These are phyloP conservation scores for Tethya wilhelma DNA, from an alignment of 37 sponge, comb jelly and placozoan species.

Conservation along the genomic window DNA sequence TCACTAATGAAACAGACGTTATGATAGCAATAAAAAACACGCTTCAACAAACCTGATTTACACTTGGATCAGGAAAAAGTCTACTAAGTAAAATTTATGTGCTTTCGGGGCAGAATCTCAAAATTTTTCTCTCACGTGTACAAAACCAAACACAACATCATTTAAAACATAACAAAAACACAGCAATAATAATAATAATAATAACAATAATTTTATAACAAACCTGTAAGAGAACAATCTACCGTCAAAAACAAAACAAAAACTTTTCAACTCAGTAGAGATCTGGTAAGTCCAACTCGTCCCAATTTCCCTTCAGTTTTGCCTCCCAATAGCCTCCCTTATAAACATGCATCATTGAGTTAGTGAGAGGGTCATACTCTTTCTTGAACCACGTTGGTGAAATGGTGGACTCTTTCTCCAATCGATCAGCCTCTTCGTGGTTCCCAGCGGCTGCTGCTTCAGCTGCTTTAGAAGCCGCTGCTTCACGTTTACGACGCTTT, in stretches of 20 bases:
- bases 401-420: slow-evolving; percentile 71
- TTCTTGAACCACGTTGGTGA: slow-evolving; percentile 87
- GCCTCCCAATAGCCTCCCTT: slow-evolving; percentile 96
- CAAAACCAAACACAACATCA: neutral
- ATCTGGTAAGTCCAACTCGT: slow-evolving; percentile 39
- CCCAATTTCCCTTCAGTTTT: slow-evolving; percentile 65
- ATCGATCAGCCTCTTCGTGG: slow-evolving; percentile 54
- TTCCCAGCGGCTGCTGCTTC: slow-evolving; percentile 78
- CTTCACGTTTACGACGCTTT: slow-evolving; percentile 86
- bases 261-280: slow-evolving; percentile 15
- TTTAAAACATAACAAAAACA: neutral
- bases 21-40: too few species aligned
- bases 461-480: slow-evolving; percentile 62
- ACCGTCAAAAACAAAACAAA: neutral
- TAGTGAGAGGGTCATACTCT: slow-evolving; percentile 73
- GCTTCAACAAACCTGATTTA: too few species aligned
- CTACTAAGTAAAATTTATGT: too few species aligned
- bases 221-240: neutral
- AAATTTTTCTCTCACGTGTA: too few species aligned
- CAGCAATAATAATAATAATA: slow-evolving; percentile 17
- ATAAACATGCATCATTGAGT: slow-evolving; percentile 80
- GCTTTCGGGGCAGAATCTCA: too few species aligned
- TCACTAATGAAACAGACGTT: too few species aligned
- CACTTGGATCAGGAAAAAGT: too few species aligned
- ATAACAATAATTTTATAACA: slow-evolving; percentile 4